These are phyloP conservation scores for Blastobasis adustella DNA, from an alignment of 2,888 invertebrate species.

Conservation along the genomic window DNA sequence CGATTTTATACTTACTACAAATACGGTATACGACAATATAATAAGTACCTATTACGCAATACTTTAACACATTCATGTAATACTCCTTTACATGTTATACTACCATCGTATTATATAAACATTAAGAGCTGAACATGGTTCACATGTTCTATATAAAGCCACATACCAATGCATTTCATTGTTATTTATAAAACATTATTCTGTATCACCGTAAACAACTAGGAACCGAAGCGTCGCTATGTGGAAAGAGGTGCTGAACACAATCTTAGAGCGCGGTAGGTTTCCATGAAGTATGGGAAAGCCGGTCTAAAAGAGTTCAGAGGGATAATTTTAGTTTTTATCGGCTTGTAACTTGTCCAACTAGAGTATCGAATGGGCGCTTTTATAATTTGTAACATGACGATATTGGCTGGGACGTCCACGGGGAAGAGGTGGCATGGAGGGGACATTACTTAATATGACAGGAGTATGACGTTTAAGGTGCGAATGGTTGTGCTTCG, in stretches of 20 bases:
- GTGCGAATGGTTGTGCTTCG: too few relatives aligned
- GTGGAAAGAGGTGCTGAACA: neutral
- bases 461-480: too few relatives aligned
- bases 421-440: too few relatives aligned
- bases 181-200: constrained; percentile 60
- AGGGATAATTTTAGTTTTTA: neutral
- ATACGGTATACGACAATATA: constrained; percentile 43
- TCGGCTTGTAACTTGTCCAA: neutral
- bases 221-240: constrained; percentile 14
- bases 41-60: constrained; percentile 25
- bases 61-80: constrained; percentile 21
- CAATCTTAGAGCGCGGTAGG: neutral
- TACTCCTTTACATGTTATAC: constrained; percentile 38
- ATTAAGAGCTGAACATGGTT: constrained; percentile 67
- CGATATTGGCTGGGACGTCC: too few relatives aligned
- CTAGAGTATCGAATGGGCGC: neutral
- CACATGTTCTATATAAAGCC: constrained; percentile 72
- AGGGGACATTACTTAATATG: too few relatives aligned
- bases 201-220: constrained; percentile 29
- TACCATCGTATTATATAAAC: constrained; percentile 50
- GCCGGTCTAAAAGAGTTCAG: neutral
- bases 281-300: neutral
- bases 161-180: constrained; percentile 75
- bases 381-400: too few relatives aligned
- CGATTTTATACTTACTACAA: constrained; percentile 41